Evolutionary conservation across 2,797 vertebrate species (phyloP), one percentile per base, ranked within the genome.

Genomic region (Heliangelus exortis): DNA sequence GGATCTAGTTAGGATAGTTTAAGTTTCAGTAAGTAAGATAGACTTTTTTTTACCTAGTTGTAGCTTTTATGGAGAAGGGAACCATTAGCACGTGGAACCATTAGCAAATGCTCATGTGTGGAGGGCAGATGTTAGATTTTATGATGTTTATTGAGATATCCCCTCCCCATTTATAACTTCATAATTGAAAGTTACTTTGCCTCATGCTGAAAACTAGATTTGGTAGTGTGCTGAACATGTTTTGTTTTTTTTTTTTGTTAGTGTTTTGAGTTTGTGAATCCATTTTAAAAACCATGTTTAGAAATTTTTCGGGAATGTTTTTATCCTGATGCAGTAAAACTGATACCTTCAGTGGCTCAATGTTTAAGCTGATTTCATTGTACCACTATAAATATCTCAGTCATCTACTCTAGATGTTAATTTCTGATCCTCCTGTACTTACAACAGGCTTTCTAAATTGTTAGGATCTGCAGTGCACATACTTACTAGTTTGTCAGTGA

Each of bases 11-110:
- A 90, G 59, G 85, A 67, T 58, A 54, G 48, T 55, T 63, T 81
- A 68, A 59, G 77, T 81, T 93, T 74, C 95, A 77, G 84, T 93
- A 91, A 95, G 89, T 90, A 45, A 76, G 72, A 36, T 63, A 84
- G 59, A 50, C 45, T n/a, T 87, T 2, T 81, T 66, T 41, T 41
- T 41, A 14, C 39, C 39, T 84, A 91, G 61, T 69, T 89, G 57
- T 76, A 73, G 79, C 36, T 92, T 87, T 82, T 85, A 36, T 4
- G 13, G 66, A 76, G 63, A 90, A 94, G 74, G 57, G 61, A 93
- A 53, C n/a, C 9, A 6, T 62, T 84, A 84, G 48, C 50, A 92
- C n/a, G n/a, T n/a, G 57, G 61, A 93, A 53, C n/a, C 9, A 6
- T 62, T 84, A 84, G 48, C 50, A 92, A 57, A 31, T 63, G 58